A percentile compares a stretch with the other conserved stretches of the same genome.
Evolutionary conservation across 2,797 vertebrate genomes (phyloP).

Genomic region (Antennarius maculatus): DNA sequence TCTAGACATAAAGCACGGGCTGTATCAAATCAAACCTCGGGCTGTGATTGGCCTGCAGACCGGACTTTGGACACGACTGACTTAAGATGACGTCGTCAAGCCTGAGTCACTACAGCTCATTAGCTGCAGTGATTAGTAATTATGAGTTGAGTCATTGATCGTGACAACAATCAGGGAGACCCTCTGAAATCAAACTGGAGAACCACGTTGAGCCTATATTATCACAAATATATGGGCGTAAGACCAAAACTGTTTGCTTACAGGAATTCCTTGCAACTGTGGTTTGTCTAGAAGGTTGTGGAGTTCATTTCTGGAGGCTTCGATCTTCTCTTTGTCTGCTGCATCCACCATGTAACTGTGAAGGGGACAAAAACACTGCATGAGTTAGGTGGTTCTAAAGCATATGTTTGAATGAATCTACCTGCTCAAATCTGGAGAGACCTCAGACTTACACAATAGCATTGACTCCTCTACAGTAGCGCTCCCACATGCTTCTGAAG

Average conservation of each 20-base stretch:
- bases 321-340: slow-evolving; percentile 96
- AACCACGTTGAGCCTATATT: slow-evolving; percentile 1
- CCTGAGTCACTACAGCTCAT: slow-evolving; percentile 32
- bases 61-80: background rate
- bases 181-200: slow-evolving; percentile 16
- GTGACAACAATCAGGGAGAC: slow-evolving; percentile 6
- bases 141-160: slow-evolving; percentile 13
- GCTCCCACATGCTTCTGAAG: slow-evolving; percentile 99
- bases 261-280: slow-evolving; percentile 97
- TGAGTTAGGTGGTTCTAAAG: background rate
- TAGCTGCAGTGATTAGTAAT: slow-evolving; percentile 17
- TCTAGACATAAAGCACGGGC: too few species aligned
- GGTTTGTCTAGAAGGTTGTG: slow-evolving; percentile 99
- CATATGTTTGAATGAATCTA: background rate
- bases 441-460: slow-evolving; percentile 93
- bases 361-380: background rate
- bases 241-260: slow-evolving; percentile 72
- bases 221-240: slow-evolving; percentile 1
- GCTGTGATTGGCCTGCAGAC: background rate
- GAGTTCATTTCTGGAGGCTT: slow-evolving; percentile 96
- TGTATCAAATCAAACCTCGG: too few species aligned
- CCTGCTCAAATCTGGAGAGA: background rate
- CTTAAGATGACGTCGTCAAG: slow-evolving; percentile 18
- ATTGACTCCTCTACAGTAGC: slow-evolving; percentile 97
- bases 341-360: slow-evolving; percentile 98